phyloP scores from a whole-genome alignment of 2,797 vertebrate genomes.

The Miichthys miiuy region DNA sequence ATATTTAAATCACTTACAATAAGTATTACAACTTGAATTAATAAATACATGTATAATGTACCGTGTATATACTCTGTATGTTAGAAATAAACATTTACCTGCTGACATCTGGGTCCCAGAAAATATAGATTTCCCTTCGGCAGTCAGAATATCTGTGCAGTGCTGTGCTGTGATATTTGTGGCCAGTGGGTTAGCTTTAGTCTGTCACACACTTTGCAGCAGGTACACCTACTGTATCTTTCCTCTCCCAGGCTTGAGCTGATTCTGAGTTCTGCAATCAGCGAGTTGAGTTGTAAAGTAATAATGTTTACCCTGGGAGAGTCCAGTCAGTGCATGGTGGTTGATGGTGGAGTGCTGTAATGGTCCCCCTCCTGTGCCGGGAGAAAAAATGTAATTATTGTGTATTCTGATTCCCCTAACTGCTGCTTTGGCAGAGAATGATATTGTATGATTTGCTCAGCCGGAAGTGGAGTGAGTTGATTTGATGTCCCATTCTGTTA shows the following conservation, averaged over 20 bases:
- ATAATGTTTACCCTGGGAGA: constrained; percentile 84
- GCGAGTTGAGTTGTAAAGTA: constrained; percentile 78
- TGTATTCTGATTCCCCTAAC: constrained; percentile 95
- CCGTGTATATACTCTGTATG: too few species aligned
- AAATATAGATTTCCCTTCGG: too few species aligned
- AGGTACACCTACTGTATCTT: constrained; percentile 43
- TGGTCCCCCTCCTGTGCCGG: constrained; percentile 89
- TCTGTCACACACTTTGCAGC: constrained; percentile 33
- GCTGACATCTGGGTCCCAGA: too few species aligned
- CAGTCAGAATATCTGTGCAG: neutral
- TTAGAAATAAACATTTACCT: too few species aligned
- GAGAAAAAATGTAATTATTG: constrained; percentile 96
- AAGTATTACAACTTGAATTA: neutral
- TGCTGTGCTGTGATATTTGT: neutral
- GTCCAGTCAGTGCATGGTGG: constrained; percentile 86
- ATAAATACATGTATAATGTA: neutral
- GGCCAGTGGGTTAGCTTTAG: constrained; percentile 3
- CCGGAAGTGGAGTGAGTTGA: constrained; percentile 99
- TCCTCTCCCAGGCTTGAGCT: constrained; percentile 56
- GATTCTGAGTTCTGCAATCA: constrained; percentile 81
- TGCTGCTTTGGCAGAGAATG: constrained; percentile 95
- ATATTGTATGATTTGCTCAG: constrained; percentile 99
- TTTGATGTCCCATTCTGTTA: constrained; percentile 98
- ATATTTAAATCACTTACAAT: neutral
- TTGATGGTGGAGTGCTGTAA: constrained; percentile 88